Base-by-base conservation (phyloP, 2,797 vertebrate species). In the Clarias fuscus region DNA sequence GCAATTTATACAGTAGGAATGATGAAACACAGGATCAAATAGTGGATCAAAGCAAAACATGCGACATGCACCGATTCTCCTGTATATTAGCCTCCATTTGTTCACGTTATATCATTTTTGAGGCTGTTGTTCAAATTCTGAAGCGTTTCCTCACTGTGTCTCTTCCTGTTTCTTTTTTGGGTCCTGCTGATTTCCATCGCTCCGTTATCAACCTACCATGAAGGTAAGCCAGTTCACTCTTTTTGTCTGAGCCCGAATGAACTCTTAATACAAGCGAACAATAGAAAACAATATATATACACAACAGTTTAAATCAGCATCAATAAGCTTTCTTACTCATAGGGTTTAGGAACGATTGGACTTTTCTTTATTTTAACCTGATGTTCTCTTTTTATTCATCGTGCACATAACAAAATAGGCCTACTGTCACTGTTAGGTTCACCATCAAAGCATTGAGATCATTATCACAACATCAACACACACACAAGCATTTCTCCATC, bases 211-310 rank as follows among this genome's bases (percentile, higher is more conserved):
- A 83, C 84, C 59, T 62, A 40, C 81, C 24, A 61, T 40, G 83
- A 91, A 96, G 95, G 95, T 95, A 93, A 94, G 94, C 73, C 70
- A 78, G 85, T 86, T 88, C 81, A 87, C 17, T 4, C 10, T 59
- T 8, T 56, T 24, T 61, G 58, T 82, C 33, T 80, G 2, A 62
- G 4, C 20, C 37, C 22, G 24, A 24, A 11, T 59, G 18, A 70
- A 33, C 24, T 53, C 40, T 48, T 64, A 43, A 84, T 48, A 22
- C 71, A 76, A 40, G 71, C 30, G 18, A 82, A 27, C 17, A 3
- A 48, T 20, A n/a, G 7, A 37, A 11, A 37, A 70, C 22, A 62
- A 22, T 62, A 22, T 24, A 30, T 20, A 13, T 3, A 79, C 8
- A 6, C 56, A 62, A 40, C 76, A 40, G 48, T 8, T 76, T 30